Evolutionary conservation across 2,888 invertebrate species (phyloP).

Genomic region (Caenorhabditis sulstoni): DNA sequence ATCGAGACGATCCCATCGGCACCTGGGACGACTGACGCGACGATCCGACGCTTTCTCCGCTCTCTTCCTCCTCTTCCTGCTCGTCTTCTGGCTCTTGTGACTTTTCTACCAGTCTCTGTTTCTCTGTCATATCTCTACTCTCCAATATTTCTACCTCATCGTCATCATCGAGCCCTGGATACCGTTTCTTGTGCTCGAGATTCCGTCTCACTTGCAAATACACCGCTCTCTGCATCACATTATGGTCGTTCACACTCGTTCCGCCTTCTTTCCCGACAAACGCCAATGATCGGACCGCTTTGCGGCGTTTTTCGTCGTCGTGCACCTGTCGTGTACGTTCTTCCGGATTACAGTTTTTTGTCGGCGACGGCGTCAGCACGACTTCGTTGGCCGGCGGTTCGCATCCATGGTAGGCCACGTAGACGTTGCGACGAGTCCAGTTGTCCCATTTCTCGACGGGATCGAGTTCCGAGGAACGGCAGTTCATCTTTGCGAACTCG

Average conservation of each 20-base stretch:
- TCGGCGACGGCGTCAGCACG: slow-evolving; percentile 52
- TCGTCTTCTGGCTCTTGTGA: not conserved
- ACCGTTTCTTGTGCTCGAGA: slow-evolving; percentile 14
- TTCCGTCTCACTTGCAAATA: slow-evolving; percentile 36
- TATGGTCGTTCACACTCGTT: slow-evolving; percentile 51
- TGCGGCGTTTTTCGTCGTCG: slow-evolving; percentile 23
- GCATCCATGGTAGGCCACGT: slow-evolving; percentile 68
- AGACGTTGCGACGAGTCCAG: slow-evolving; percentile 68
- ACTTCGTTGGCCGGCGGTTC: slow-evolving; percentile 61
- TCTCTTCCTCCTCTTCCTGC: not conserved
- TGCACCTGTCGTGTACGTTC: slow-evolving; percentile 30
- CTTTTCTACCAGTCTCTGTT: not conserved
- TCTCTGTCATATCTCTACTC: not conserved
- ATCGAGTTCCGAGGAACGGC: slow-evolving; percentile 60
- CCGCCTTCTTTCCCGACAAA: slow-evolving; percentile 55
- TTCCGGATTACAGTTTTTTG: slow-evolving; percentile 45
- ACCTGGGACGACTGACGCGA: not conserved
- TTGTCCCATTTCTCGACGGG: slow-evolving; percentile 63
- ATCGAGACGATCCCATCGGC: slow-evolving; percentile 7
- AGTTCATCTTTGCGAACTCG: slow-evolving; percentile 67
- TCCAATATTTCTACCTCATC: not conserved
- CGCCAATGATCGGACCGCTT: slow-evolving; percentile 41
- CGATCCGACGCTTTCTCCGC: not conserved
- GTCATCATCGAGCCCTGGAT: slow-evolving; percentile 15
- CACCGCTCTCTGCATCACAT: slow-evolving; percentile 50